These are phyloP conservation scores for Cacoxenus indagator DNA, from an alignment of 2,888 invertebrate genomes.

Conservation along the genomic window DNA sequence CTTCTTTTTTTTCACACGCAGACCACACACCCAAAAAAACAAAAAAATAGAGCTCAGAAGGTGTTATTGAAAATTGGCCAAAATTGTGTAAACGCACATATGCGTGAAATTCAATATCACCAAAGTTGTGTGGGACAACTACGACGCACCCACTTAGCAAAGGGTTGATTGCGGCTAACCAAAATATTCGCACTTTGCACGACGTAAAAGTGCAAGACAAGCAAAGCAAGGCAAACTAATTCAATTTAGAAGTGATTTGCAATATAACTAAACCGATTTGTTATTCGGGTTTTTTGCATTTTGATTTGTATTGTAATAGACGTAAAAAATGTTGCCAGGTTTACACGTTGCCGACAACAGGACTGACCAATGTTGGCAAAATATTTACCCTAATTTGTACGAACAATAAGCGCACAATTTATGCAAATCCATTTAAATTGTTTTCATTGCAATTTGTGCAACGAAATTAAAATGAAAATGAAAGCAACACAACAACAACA, in stretches of 20 bases:
- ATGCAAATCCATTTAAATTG: conserved; percentile 67
- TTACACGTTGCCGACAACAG: not conserved
- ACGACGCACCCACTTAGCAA: too few relatives aligned
- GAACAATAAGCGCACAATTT: conserved; percentile 52
- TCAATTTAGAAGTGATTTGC: conserved; percentile 64
- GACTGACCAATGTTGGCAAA: conserved; percentile 40
- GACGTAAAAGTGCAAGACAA: too few relatives aligned
- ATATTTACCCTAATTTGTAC: conserved; percentile 26
- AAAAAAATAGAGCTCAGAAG: conserved; percentile 28
- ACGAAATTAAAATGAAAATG: conserved; percentile 56
- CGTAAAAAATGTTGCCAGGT: too few relatives aligned
- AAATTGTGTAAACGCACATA: conserved; percentile 69
- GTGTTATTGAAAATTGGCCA: conserved; percentile 65
- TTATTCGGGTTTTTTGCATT: conserved; percentile 38
- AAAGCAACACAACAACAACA: not conserved
- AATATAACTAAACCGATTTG: conserved; percentile 56
- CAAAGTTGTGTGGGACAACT: too few relatives aligned
- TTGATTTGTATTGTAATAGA: conserved; percentile 12
- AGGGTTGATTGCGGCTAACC: conserved; percentile 42
- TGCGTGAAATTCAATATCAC: conserved; percentile 69
- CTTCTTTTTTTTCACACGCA: conserved; percentile 43
- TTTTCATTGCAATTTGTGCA: conserved; percentile 61
- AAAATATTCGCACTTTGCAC: conserved; percentile 30
- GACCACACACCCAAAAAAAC: conserved; percentile 16
- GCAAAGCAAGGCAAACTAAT: conserved; percentile 46